These are phyloP conservation scores for Heliconius aoede DNA, from an alignment of 2,888 invertebrate genomes.

Conservation along the genomic window DNA sequence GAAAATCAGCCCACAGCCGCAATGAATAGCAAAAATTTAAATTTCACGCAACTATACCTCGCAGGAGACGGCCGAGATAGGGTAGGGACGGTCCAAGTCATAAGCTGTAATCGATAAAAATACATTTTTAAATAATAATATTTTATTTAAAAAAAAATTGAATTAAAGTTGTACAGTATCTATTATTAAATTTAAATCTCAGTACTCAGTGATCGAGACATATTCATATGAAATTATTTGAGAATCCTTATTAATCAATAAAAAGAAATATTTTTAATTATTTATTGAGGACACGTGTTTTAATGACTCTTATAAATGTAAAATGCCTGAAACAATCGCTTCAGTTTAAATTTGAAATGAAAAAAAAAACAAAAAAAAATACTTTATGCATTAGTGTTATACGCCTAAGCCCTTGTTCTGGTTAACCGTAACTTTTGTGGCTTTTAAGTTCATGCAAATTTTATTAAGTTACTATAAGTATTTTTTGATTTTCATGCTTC, in stretches of 20 bases:
- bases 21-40: conserved; percentile 82
- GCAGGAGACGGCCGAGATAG: conserved; percentile 52
- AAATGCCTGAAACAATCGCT: conserved; percentile 32
- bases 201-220: no score
- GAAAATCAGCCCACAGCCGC: conserved; percentile 74
- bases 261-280: neutral
- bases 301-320: neutral
- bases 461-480: neutral
- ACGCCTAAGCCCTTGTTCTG: conserved; percentile 63
- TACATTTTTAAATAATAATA: no score
- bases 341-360: conserved; percentile 47
- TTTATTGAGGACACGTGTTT: neutral
- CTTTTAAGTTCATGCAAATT: conserved; percentile 39
- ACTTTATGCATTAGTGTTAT: conserved; percentile 59
- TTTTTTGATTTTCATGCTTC: neutral
- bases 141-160: no score
- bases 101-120: no score
- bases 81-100: conserved; percentile 46
- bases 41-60: conserved; percentile 75
- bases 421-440: conserved; percentile 50
- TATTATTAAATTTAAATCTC: no score
- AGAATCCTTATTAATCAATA: neutral
- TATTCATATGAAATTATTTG: neutral
- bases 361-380: conserved; percentile 33
- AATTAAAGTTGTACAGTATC: no score